Base-by-base conservation (phyloP, 2,797 vertebrate genomes). In the Mormyrus proboscirostris region DNA sequence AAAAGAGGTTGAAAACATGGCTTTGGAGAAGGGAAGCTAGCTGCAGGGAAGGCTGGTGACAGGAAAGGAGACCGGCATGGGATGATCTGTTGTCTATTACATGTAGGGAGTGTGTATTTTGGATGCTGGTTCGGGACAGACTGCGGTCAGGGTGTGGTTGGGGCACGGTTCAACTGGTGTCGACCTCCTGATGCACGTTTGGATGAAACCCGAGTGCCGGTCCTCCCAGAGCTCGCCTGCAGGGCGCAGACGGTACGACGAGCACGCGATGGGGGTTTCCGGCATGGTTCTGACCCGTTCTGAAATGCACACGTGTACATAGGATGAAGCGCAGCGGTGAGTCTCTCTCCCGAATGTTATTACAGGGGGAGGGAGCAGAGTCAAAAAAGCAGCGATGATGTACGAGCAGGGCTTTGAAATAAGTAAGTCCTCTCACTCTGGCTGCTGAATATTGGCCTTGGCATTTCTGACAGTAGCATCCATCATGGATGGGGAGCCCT, bases 401-500 rank as follows among this genome's bases (percentile, higher is more conserved):
- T 97, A 97, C 97, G 96, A 95, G 96, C 97, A 96, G 96, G 95
- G 95, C 96, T 97, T 96, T 95, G 94, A 95, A 97, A 97, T 96
- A 96, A 96, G 95, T 96, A 96, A 96, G 95, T 96, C 96, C 94
- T 95, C 90, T 88, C 92, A 95, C 96, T 95, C 94, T 94, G 95
- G 95, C 94, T 95, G 95, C 97, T 95, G 95, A 96, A 95, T 96
- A 97, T 97, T 97, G 97, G 98, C 97, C 97, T 97, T 97, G 97
- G 96, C 97, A 96, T 97, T 97, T 98, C 95, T 98, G 98, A 98
- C 98, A 98, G 97, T 96, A 95, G 94, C 97, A 99, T 99, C 96
- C 96, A 98, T 99, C 98, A 99, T 96, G 93, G 93, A 94, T 95
- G 94, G 95, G 95, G 97, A 97, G 96, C 96, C 96, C 95, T 97